Base-by-base conservation (phyloP, 2,113 vertebrate species). In the Hoplias malabaricus region DNA sequence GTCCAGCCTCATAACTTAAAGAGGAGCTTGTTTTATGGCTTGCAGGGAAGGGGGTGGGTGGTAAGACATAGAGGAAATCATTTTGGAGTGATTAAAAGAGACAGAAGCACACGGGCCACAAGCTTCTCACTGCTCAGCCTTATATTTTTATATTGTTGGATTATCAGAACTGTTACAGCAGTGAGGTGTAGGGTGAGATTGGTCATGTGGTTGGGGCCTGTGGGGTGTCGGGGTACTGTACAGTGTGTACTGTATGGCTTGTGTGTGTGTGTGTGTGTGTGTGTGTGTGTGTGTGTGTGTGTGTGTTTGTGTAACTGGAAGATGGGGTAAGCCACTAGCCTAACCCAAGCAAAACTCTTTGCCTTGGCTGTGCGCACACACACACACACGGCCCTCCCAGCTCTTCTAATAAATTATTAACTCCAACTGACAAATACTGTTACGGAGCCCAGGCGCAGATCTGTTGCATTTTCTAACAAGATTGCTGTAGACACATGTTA, bases 401-500 rank as follows among this genome's bases (percentile, higher is more conserved):
- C 90, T 74, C 81, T 87, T 84, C 88, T 91, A 90, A 93, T 93
- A 92, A 93, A 93, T 93, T 92, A 93, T 93, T 93, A 92, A 93
- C 90, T 92, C 86, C 86, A 91, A 89, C 92, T 93, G 92, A 93
- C 92, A 92, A 93, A 93, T 92, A 92, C 90, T 91, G 91, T 93
- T 93, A 93, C 89, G 89, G 91, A 90, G 90, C 89, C 73, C 84
- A 78, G 86, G 90, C 80, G 85, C 90, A 92, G 92, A 93, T 92
- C 90, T 91, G 89, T 90, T 92, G 93, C 90, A 94, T 96, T 95
- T 95, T 93, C 95, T 96, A 97, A 95, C 94, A 95, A 94, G 95
- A 97, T 95, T 95, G 94, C 95, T 96, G 94, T 94, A 95, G 95
- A 98, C 95, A 95, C 95, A 96, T 96, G 96, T 97, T 96, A 95